These are phyloP conservation scores for Drosophila sordidula DNA, from an alignment of 2,888 invertebrate genomes.

Conservation along the genomic window DNA sequence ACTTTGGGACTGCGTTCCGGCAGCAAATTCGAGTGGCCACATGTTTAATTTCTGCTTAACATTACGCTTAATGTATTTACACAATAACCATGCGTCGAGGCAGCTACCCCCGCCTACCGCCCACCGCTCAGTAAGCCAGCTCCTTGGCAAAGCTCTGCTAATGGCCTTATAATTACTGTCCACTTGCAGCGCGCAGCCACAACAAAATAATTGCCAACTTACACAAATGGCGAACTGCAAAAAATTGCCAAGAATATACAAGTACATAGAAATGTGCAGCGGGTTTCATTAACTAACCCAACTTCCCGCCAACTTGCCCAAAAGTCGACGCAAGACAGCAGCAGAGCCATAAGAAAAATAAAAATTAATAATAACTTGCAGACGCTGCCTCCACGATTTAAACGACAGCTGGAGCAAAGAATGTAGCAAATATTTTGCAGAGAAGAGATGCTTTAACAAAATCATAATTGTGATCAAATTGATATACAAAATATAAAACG, in stretches of 20 bases:
- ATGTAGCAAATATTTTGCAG: conserved; percentile 23
- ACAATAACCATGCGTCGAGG: conserved; percentile 68
- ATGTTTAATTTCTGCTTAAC: conserved; percentile 73
- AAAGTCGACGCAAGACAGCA: conserved; percentile 17
- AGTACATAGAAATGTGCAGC: conserved; percentile 45
- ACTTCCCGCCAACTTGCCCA: conserved; percentile 29
- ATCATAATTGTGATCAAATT: no score
- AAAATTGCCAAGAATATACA: conserved; percentile 41
- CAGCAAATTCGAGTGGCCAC: conserved; percentile 44
- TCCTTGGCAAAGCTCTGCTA: conserved; percentile 55
- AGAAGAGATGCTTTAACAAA: neutral
- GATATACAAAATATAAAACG: no score
- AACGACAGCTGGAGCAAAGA: conserved; percentile 26
- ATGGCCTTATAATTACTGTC: conserved; percentile 79
- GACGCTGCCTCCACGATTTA: conserved; percentile 9
- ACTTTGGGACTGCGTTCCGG: conserved; percentile 25
- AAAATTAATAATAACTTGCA: conserved; percentile 38
- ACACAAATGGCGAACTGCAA: conserved; percentile 41
- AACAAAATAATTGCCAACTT: conserved; percentile 57
- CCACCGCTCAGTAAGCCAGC: neutral
- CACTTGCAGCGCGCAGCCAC: conserved; percentile 57
- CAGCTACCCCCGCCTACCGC: neutral
- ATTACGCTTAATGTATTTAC: conserved; percentile 80
- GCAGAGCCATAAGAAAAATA: conserved; percentile 18
- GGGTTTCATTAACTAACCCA: conserved; percentile 67